A percentile compares a stretch with the other conserved stretches of the same genome.
These are phyloP conservation scores for Lottia scabra DNA, from an alignment of 2,888 invertebrate genomes.

Conservation along the genomic window DNA sequence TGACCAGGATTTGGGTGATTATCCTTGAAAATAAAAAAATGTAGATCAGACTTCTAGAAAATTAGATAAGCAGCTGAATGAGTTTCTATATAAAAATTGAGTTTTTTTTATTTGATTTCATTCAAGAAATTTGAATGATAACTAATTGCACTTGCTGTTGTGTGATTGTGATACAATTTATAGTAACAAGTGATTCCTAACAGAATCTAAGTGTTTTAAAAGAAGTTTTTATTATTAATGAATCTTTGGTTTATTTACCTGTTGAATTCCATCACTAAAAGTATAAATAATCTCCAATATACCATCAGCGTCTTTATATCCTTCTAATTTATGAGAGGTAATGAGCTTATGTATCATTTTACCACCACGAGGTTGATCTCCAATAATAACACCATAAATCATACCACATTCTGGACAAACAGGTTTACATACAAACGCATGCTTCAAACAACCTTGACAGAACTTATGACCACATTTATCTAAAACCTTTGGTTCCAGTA, in stretches of 20 bases:
- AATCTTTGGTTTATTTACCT: constrained; percentile 37
- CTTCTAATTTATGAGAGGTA: constrained; percentile 24
- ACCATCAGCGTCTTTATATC: constrained; percentile 24
- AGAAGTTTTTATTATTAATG: no score
- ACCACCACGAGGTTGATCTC: constrained; percentile 39
- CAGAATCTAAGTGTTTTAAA: no score
- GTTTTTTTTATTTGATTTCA: neutral
- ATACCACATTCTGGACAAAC: constrained; percentile 70
- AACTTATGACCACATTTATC: constrained; percentile 35
- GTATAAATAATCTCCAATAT: constrained; percentile 38
- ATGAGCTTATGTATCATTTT: constrained; percentile 23
- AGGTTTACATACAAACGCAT: constrained; percentile 28
- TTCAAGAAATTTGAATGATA: neutral
- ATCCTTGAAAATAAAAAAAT: constrained; percentile 24
- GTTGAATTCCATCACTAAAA: constrained; percentile 46
- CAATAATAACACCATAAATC: constrained; percentile 34
- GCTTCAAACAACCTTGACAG: constrained; percentile 30
- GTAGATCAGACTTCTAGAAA: no score
- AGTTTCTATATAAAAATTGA: no score
- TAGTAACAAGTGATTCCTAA: no score
- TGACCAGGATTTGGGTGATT: constrained; percentile 53
- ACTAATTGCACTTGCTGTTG: no score
- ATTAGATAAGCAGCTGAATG: no score
- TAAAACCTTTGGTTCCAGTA: constrained; percentile 37
- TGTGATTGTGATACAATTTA: no score